These are phyloP conservation scores for Tinamus guttatus DNA, from an alignment of 2,113 vertebrate species.

Conservation along the genomic window DNA sequence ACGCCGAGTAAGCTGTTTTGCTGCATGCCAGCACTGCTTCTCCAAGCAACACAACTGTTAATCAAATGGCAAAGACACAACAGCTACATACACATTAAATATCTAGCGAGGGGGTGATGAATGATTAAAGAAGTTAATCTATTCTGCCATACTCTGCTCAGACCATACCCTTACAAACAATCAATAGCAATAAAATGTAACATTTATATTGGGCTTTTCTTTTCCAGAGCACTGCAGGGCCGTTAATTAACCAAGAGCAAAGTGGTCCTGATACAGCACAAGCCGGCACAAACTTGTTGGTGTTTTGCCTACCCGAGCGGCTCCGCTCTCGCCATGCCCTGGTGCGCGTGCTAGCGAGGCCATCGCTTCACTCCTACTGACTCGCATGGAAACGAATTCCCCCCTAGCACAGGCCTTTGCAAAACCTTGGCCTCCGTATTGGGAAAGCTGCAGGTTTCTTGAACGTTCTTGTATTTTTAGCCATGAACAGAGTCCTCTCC, in stretches of 20 bases:
- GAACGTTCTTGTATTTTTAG: neutral
- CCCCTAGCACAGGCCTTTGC: neutral
- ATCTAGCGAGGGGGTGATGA: neutral
- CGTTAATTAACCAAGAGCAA: neutral
- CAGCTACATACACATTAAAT: slow-evolving; percentile 11
- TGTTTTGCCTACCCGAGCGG: neutral
- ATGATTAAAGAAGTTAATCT: slow-evolving; percentile 42
- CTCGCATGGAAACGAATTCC: neutral
- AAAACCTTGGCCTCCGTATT: neutral
- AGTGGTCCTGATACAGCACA: fast-evolving
- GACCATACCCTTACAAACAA: neutral
- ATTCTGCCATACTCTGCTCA: neutral
- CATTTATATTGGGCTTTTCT: neutral
- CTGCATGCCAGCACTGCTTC: neutral
- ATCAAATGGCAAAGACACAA: neutral
- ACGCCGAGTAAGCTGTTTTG: neutral
- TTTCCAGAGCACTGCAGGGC: neutral
- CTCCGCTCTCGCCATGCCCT: neutral
- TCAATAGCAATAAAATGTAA: slow-evolving; percentile 13
- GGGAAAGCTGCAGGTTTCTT: neutral
- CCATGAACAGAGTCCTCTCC: neutral
- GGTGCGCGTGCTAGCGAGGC: neutral
- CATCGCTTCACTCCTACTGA: neutral
- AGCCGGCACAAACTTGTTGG: neutral
- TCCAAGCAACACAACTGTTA: neutral